Conservation (phyloP, 2,797 vertebrate species). For the Ataeniobius toweri region DNA sequence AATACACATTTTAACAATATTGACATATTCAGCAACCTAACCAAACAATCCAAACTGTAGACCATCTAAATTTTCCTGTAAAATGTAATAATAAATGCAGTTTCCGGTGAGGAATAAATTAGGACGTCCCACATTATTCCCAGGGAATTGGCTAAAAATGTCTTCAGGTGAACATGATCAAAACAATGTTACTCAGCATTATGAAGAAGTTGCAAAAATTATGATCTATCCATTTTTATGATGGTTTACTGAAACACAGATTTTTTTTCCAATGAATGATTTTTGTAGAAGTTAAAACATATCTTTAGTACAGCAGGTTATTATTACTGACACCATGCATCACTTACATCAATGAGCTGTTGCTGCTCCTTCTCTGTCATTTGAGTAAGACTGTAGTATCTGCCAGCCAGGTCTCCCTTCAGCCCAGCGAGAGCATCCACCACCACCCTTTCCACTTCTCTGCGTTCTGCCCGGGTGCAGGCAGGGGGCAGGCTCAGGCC, state of each 20-base stretch:
- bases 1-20: background rate
- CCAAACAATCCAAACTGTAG: background rate
- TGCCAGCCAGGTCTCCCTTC: slow-evolving; percentile 85
- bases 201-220: background rate
- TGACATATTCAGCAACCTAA: background rate
- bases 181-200: background rate
- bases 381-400: slow-evolving; percentile 89
- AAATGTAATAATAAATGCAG: too few relatives aligned
- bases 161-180: background rate
- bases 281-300: background rate
- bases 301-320: background rate
- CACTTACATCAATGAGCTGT: slow-evolving; percentile 94
- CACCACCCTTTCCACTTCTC: slow-evolving; percentile 92
- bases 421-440: slow-evolving; percentile 89
- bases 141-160: background rate
- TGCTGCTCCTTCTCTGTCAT: slow-evolving; percentile 95
- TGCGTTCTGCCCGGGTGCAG: slow-evolving; percentile 91
- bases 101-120: too few relatives aligned
- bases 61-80: background rate
- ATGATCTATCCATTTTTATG: background rate
- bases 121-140: too few relatives aligned
- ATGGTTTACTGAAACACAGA: too few relatives aligned
- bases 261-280: too few relatives aligned
- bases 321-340: background rate
- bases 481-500: slow-evolving; percentile 94